These are phyloP conservation scores for Rhinichthys klamathensis DNA, from an alignment of 2,113 vertebrate genomes.

Conservation along the genomic window DNA sequence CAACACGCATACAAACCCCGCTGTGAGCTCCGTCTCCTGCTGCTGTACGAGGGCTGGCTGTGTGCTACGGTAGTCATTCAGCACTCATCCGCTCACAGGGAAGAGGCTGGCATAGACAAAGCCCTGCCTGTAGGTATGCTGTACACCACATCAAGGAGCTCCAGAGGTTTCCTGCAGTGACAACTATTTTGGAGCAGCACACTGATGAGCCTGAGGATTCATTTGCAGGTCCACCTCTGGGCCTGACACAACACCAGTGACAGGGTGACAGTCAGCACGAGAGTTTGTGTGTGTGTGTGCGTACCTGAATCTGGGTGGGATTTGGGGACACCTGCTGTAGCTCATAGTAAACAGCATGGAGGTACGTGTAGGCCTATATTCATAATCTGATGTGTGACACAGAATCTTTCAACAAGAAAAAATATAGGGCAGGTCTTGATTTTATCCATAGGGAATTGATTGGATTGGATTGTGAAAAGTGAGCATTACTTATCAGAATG, in stretches of 20 bases:
- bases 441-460: neutral
- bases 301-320: neutral
- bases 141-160: slow-evolving; percentile 24
- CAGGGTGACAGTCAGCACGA: neutral
- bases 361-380: neutral
- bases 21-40: slow-evolving; percentile 49
- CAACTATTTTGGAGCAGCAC: slow-evolving; percentile 26
- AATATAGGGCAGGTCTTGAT: neutral
- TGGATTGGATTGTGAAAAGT: neutral
- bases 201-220: slow-evolving; percentile 30
- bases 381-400: neutral
- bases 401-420: neutral
- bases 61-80: slow-evolving; percentile 38
- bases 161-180: slow-evolving; percentile 29
- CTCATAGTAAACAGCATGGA: slow-evolving; percentile 30
- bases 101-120: slow-evolving; percentile 46
- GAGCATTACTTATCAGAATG: neutral
- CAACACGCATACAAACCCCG: slow-evolving; percentile 39
- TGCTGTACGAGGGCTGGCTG: slow-evolving; percentile 42
- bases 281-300: slow-evolving; percentile 14
- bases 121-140: slow-evolving; percentile 12
- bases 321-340: slow-evolving; percentile 36
- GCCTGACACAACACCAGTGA: slow-evolving; percentile 27
- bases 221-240: slow-evolving; percentile 36
- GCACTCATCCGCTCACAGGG: slow-evolving; percentile 34